Base-by-base conservation (phyloP, 2,113 vertebrate species). In the Myrmophylax atrothorax region DNA sequence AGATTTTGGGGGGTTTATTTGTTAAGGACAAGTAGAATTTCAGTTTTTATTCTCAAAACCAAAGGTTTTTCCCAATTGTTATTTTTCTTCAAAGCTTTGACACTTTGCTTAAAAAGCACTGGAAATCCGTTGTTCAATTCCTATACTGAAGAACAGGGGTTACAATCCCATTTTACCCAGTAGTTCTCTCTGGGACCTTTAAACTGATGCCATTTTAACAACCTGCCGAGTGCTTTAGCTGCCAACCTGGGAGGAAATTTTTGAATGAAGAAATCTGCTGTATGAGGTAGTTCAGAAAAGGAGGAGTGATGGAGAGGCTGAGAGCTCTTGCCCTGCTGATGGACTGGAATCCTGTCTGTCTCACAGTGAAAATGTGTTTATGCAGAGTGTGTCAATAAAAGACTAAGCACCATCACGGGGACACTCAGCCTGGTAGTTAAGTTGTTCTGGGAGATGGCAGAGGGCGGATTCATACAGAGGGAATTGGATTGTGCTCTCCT, bases 391-490 rank as follows among this genome's bases (percentile, higher is more conserved):
- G 94, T 42, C 83, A 86, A 42, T 42, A 67, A 53, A 80, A 59
- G 38, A 7, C 73, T 26, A 9, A 90, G 72, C 59, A 9, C 23
- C 0, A 0, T 42, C 79, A 68, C 0, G 0, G 68, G 56, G 69
- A 38, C 13, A 53, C 66, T 38, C 63, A 69, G 78, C 53, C 82
- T 69, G 42, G 62, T 90, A n/a, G 77, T 84, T 91, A 89, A 56
- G 14, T 84, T 88, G 88, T 76, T 69, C 67, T 77, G 83, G 95
- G 90, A 92, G 72, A 67, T 82, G 82, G 78, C 70, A 83, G 66
- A 64, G 87, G 74, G 82, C 0, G 10, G 81, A 31, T 82, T 82
- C 53, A 3, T 35, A 10, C 82, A 86, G 79, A 84, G 55, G 68
- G 76, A 86, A 55, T 31, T 62, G 79, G 40, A 15, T 63, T 59